Conservation (phyloP, 2,113 vertebrate species). For the Heterotilapia buettikoferi region DNA sequence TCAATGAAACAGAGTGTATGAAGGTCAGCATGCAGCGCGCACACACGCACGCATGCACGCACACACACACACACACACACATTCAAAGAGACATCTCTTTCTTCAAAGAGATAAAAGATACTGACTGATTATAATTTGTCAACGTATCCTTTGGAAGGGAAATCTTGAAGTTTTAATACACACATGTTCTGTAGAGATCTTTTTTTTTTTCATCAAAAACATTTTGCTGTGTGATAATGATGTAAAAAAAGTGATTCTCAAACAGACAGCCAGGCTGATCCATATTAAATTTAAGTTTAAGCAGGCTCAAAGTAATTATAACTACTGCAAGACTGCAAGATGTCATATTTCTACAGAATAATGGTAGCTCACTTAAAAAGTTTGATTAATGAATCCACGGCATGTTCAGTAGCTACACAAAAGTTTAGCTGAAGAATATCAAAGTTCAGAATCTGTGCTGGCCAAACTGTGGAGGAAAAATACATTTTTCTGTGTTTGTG, state of each 20-base stretch:
- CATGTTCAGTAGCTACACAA: neutral
- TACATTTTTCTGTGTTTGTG: neutral
- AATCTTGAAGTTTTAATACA: neutral
- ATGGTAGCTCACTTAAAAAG: neutral
- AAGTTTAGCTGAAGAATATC: neutral
- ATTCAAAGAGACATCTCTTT: neutral
- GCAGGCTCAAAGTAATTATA: neutral
- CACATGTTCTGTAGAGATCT: neutral
- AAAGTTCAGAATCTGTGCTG: neutral
- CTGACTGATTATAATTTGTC: neutral
- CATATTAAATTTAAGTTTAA: neutral
- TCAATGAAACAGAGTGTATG: constrained; percentile 91
- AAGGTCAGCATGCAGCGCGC: constrained; percentile 78
- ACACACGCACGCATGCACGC: neutral
- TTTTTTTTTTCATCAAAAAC: neutral
- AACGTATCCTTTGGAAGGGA: neutral
- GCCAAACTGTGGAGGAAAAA: neutral
- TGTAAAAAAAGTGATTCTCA: neutral
- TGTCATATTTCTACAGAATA: neutral
- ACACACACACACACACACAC: neutral
- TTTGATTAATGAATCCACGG: neutral
- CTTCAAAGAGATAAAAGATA: neutral
- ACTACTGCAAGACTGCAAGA: neutral
- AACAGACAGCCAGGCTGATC: neutral
- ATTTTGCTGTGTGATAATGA: neutral